Conservation (phyloP, 1,140 invertebrate genomes). For the Drosophila nebulosa region DNA sequence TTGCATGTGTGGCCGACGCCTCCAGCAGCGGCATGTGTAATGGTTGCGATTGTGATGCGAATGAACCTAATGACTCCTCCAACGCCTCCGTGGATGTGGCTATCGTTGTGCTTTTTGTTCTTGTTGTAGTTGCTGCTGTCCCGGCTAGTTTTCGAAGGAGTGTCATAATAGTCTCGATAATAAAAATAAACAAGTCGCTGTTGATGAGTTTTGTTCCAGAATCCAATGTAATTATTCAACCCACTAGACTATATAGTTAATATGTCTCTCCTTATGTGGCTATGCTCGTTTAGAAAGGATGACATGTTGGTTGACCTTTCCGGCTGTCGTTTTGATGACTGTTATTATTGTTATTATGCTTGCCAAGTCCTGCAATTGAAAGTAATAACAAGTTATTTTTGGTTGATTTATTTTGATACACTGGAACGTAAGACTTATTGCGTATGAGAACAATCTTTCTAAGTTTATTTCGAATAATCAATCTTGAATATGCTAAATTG, state of each 20-base stretch:
- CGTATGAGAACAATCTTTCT: no score
- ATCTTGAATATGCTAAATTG: no score
- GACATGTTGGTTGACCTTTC: slow-evolving; percentile 39
- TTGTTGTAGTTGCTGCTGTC: slow-evolving; percentile 24
- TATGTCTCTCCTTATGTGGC: slow-evolving; percentile 26
- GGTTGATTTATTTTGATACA: slow-evolving; percentile 24
- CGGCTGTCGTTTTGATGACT: slow-evolving; percentile 25
- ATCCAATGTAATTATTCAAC: slow-evolving; percentile 19
- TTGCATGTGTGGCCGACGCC: slow-evolving; percentile 52
- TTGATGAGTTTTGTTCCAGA: slow-evolving; percentile 11
- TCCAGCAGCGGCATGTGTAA: slow-evolving; percentile 55
- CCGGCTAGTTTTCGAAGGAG: slow-evolving; percentile 44
- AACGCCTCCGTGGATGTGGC: slow-evolving; percentile 8
- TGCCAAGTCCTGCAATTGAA: slow-evolving; percentile 69
- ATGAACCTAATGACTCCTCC: background rate
- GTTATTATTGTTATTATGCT: slow-evolving; percentile 42
- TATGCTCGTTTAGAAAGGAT: slow-evolving; percentile 8
- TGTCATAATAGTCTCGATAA: slow-evolving; percentile 42
- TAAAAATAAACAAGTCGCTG: slow-evolving; percentile 12
- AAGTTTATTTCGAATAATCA: no score
- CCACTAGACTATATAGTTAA: slow-evolving; percentile 4
- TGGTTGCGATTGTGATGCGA: slow-evolving; percentile 19
- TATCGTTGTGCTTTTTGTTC: slow-evolving; percentile 24
- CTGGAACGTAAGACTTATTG: no score
- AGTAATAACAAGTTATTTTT: slow-evolving; percentile 52